Base-by-base conservation (phyloP, 2,888 invertebrate genomes). In the Hemistola chrysoprasaria region DNA sequence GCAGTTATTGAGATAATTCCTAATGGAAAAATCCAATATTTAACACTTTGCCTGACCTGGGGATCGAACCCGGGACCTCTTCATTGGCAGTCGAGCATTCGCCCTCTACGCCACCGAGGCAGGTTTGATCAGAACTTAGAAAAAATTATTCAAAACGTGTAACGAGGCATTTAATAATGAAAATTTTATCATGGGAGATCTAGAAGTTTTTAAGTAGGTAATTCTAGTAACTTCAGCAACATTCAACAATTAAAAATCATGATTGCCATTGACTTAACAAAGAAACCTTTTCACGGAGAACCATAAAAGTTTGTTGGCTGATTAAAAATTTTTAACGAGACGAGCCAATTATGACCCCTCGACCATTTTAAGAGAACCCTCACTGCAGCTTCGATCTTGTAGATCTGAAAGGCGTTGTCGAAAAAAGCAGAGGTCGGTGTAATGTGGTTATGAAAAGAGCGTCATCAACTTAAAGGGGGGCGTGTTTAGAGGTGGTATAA, bases 271-370 rank as follows among this genome's bases (percentile, higher is more conserved):
- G 65, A 50, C 57, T 62, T 66, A 71, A 78, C 78, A 81, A 80
- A 75, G 77, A 72, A 72, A 69, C 65, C 63, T 74, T 77, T 75
- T 71, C 76, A 72, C 70, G 63, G 72, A 71, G 62, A 59, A 58
- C 72, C 81, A 71, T 80, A 78, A 81, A 81, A 82, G 65, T 81
- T 82, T 73, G 71, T 67, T 56, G 67, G 59, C 72, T 79, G 78
- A 82, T 84, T 82, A 79, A 76, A 76, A 78, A 65, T 70, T 75
- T 76, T 77, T 82, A 82, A 84, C 79, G 71, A 82, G 79, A 59
- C 65, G 58, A 55, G 59, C 70, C 75, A 80, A 81, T 82, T 79
- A 80, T 67, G 70, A 68, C 50, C 60, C 56, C 30, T 48, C 44
- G 35, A 41, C 79, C 68, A 68, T 10, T 34, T 5, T 43, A 35